phyloP scores from a whole-genome alignment of 1,140 invertebrate genomes.

The Coptotermes formosanus region DNA sequence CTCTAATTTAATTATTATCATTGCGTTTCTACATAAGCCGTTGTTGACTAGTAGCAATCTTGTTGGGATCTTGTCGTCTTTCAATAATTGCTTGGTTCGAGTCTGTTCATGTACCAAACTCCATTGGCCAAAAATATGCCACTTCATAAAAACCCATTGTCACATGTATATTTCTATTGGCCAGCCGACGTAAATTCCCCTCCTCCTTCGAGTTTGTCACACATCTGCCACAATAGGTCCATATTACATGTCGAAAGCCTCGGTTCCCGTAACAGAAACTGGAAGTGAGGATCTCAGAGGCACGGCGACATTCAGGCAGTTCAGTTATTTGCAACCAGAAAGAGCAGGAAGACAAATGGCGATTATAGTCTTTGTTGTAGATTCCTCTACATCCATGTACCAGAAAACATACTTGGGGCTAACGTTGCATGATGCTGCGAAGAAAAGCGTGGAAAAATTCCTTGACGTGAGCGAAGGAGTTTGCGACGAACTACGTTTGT shows the following conservation, averaged over 20 bases:
- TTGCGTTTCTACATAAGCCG: too few species aligned
- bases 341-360: conserved; percentile 72
- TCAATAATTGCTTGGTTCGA: too few species aligned
- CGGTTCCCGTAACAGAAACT: neutral
- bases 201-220: too few species aligned
- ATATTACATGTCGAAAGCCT: neutral
- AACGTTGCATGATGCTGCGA: conserved; percentile 94
- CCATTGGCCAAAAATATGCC: too few species aligned
- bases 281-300: neutral
- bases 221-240: neutral
- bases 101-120: too few species aligned
- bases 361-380: conserved; percentile 98
- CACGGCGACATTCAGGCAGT: neutral
- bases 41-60: too few species aligned
- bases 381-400: conserved; percentile 99
- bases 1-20: too few species aligned
- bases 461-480: conserved; percentile 81
- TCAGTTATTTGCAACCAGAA: neutral
- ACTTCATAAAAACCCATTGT: too few species aligned
- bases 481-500: neutral
- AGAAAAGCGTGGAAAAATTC: conserved; percentile 97
- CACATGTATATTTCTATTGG: too few species aligned
- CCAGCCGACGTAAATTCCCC: too few species aligned
- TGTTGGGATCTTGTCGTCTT: too few species aligned
- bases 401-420: conserved; percentile 96